A percentile compares a stretch with the other conserved stretches of the same genome.
These are phyloP conservation scores for Limulus polyphemus DNA, from an alignment of 2,888 invertebrate genomes.

Conservation along the genomic window DNA sequence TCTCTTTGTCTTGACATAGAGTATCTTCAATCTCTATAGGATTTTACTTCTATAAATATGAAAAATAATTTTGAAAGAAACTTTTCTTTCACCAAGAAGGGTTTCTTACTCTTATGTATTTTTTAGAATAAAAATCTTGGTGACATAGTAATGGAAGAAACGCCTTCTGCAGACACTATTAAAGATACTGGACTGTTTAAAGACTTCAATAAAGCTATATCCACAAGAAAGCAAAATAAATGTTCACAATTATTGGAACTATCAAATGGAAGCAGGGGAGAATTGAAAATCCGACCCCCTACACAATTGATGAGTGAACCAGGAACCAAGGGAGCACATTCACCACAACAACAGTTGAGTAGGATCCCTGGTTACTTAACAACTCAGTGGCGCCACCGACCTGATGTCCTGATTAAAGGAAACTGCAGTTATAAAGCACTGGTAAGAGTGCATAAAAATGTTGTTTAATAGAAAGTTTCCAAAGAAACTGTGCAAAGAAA, in stretches of 20 bases:
- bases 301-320: constrained; percentile 65
- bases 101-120: neutral
- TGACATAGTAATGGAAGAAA: neutral
- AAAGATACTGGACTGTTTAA: neutral
- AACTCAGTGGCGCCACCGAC: constrained; percentile 83
- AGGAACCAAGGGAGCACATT: constrained; percentile 51
- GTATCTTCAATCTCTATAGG: no score
- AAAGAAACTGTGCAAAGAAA: no score
- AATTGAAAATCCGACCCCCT: constrained; percentile 60
- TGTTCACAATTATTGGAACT: no score
- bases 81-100: no score
- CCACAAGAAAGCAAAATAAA: neutral
- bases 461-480: no score
- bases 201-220: neutral
- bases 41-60: no score
- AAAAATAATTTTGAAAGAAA: no score
- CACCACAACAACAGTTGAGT: constrained; percentile 13
- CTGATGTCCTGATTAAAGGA: constrained; percentile 71
- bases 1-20: no score
- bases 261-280: constrained; percentile 11
- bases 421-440: constrained; percentile 47
- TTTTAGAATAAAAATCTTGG: neutral
- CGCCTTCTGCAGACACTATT: neutral
- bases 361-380: constrained; percentile 37
- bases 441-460: no score